A percentile compares a stretch with the other conserved stretches of the same genome.
These are phyloP conservation scores for Trachelus troglodyta DNA, from an alignment of 2,888 invertebrate species.

Conservation along the genomic window DNA sequence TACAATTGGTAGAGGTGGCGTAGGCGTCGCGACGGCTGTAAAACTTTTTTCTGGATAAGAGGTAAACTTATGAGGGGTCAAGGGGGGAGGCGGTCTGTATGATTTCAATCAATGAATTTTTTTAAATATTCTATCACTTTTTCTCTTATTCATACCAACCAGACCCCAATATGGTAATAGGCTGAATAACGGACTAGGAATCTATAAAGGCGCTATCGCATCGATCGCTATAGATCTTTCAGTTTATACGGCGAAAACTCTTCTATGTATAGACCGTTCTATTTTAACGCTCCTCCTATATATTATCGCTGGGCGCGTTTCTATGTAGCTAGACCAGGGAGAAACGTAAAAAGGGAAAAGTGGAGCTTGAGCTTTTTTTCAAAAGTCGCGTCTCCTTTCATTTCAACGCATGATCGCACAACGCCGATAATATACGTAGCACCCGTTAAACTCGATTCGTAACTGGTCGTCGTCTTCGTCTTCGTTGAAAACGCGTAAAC, in stretches of 20 bases:
- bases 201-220: neutral
- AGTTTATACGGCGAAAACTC: neutral
- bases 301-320: neutral
- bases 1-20: neutral
- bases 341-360: neutral
- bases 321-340: neutral
- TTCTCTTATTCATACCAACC: neutral
- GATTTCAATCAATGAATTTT: neutral
- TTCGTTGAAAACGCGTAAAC: neutral
- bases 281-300: neutral
- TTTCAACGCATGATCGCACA: conserved; percentile 64
- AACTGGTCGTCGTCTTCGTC: neutral
- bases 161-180: neutral
- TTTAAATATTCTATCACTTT: neutral
- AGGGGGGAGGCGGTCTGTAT: neutral
- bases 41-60: too few relatives aligned
- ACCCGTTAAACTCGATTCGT: neutral
- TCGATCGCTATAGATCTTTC: neutral
- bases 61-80: too few relatives aligned
- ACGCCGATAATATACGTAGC: neutral
- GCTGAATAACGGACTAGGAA: neutral
- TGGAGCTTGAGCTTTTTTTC: conserved; percentile 32
- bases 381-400: conserved; percentile 61
- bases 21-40: neutral
- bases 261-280: neutral